Percentiles rank a stretch among this genome's conserved stretches.
These are phyloP conservation scores for Apteryx mantelli DNA, from an alignment of 2,113 vertebrate genomes.

Conservation along the genomic window DNA sequence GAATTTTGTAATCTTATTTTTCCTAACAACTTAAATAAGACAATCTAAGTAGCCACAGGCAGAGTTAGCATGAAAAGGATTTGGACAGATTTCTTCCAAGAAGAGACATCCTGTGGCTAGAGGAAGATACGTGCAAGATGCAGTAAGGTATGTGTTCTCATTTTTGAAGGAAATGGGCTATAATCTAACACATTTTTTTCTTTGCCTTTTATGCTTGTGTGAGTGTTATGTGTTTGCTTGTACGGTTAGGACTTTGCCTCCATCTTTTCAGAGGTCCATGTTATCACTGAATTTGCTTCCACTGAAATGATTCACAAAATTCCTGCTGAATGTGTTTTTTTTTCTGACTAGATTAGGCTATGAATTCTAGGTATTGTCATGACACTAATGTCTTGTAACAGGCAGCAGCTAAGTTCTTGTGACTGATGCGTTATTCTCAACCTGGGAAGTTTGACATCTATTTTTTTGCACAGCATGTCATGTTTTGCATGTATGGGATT, in stretches of 20 bases:
- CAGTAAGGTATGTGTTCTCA: neutral
- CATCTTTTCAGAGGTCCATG: neutral
- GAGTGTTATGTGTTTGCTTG: neutral
- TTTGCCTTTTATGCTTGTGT: rapidly evolving
- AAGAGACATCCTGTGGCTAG: neutral
- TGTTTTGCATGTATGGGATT: conserved; percentile 12
- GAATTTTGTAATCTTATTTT: neutral
- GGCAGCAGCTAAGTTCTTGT: neutral
- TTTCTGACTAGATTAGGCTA: neutral
- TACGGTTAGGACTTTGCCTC: neutral
- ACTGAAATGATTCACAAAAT: neutral
- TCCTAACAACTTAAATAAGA: neutral
- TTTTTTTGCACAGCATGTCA: conserved; percentile 9
- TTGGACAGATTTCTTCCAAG: neutral
- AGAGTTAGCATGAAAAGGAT: neutral
- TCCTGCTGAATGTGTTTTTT: neutral
- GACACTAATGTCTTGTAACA: neutral
- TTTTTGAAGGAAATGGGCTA: neutral
- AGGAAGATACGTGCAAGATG: neutral
- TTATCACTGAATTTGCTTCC: conserved; percentile 11
- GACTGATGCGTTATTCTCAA: neutral
- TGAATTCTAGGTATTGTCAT: neutral
- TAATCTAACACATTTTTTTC: neutral
- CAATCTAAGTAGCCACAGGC: neutral
- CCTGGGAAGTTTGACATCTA: neutral